Evolutionary conservation across 2,797 vertebrate genomes (phyloP).

Genomic region (Clarias platycephalus): DNA sequence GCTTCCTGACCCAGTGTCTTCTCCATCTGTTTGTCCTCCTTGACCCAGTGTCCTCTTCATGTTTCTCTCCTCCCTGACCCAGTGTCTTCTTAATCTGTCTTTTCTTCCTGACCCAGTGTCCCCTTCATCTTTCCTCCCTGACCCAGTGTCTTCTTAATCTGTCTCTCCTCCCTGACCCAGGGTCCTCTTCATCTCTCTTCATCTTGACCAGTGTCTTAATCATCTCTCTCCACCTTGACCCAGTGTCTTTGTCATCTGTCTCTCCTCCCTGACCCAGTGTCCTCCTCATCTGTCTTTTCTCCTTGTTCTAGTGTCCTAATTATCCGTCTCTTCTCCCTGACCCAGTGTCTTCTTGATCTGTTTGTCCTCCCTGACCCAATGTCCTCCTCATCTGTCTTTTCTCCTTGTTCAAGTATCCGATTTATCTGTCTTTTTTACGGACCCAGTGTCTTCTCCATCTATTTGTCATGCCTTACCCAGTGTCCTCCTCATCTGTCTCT

Average conservation of each 20-base stretch:
- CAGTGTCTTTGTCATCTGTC: conserved; percentile 10
- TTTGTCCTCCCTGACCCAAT: not conserved
- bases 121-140: not conserved
- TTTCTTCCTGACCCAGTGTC: not conserved
- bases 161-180: not conserved
- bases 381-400: not conserved
- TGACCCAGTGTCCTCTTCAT: not conserved
- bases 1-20: not conserved
- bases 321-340: not conserved
- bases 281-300: not conserved
- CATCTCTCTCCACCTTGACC: not conserved
- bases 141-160: not conserved
- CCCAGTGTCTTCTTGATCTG: not conserved
- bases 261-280: not conserved
- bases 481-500: not conserved
- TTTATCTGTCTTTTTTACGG: not conserved
- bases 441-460: not conserved
- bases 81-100: not conserved
- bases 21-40: not conserved
- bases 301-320: not conserved
- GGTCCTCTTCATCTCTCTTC: not conserved
- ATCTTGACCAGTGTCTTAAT: not conserved
- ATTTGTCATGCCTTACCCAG: not conserved
- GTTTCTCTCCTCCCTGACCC: not conserved
- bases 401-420: not conserved